Conservation (phyloP, 2,797 vertebrate species). For the Pangasius djambal region DNA sequence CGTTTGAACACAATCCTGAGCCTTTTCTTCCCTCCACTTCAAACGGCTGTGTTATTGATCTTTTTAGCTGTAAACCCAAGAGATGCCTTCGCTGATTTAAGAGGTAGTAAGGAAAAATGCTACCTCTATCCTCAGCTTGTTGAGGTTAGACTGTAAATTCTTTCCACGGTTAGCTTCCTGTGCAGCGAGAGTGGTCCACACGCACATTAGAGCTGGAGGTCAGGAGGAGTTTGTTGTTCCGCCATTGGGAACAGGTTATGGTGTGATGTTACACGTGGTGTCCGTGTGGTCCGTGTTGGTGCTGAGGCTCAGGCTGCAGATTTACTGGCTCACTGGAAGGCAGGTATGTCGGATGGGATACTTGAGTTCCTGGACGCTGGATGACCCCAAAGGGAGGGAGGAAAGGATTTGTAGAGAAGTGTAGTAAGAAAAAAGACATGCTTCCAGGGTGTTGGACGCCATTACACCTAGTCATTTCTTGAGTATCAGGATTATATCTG, state of each 20-base stretch:
- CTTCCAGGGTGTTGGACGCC: background rate
- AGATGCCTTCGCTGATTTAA: constrained; percentile 29
- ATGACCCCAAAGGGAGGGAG: background rate
- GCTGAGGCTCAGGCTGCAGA: background rate
- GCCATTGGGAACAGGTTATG: background rate
- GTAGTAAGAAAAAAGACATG: background rate
- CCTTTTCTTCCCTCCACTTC: constrained; percentile 43
- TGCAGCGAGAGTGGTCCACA: background rate
- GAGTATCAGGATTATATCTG: background rate
- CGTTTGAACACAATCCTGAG: constrained; percentile 41
- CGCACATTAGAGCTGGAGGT: background rate
- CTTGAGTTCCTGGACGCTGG: background rate
- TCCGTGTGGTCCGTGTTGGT: constrained; percentile 13
- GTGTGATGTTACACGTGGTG: constrained; percentile 10
- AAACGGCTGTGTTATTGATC: constrained; percentile 48
- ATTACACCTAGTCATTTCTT: too few species aligned
- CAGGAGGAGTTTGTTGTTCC: constrained; percentile 2
- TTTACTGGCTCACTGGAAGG: background rate
- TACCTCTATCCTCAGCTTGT: constrained; percentile 9
- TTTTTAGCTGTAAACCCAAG: constrained; percentile 32
- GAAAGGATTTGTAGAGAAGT: background rate
- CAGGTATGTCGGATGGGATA: background rate
- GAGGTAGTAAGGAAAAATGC: constrained; percentile 25
- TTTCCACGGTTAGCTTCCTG: background rate
- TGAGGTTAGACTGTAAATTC: constrained; percentile 16